Evolutionary conservation across 2,797 vertebrate genomes (phyloP).

Genomic region (Urosaurus nigricauda): DNA sequence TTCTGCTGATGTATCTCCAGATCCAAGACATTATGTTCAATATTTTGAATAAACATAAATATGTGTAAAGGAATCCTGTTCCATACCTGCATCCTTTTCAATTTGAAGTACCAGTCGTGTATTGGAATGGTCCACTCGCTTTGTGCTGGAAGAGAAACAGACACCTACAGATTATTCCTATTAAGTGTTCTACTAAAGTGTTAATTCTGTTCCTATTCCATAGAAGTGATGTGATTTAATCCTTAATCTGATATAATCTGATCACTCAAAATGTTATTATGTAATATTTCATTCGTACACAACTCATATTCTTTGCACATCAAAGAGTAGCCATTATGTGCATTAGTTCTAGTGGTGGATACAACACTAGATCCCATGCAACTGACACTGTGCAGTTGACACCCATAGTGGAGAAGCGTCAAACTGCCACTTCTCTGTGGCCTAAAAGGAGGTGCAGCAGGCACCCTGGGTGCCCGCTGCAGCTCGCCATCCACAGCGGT

Average conservation of each 20-base stretch:
- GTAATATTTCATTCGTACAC: not conserved
- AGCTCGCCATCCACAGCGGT: no score
- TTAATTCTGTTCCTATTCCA: not conserved
- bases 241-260: not conserved
- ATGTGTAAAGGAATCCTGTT: not conserved
- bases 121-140: slow-evolving; percentile 94
- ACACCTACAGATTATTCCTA: slow-evolving; percentile 30
- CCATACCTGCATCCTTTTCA: slow-evolving; percentile 92
- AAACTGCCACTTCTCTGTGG: no score
- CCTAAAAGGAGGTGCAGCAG: no score
- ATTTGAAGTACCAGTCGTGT: slow-evolving; percentile 94
- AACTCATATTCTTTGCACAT: not conserved
- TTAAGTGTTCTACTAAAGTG: not conserved
- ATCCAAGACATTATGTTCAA: not conserved
- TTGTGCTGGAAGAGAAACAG: slow-evolving; percentile 86
- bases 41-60: slow-evolving; percentile 5
- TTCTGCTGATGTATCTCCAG: not conserved
- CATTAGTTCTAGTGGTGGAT: not conserved
- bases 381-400: not conserved
- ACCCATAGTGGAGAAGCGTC: no score
- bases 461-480: no score
- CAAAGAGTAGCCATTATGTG: not conserved
- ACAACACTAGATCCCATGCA: not conserved
- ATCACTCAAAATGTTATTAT: not conserved
- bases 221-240: not conserved